phyloP scores from a whole-genome alignment of 1,140 invertebrate genomes.

The Cydia splendana region DNA sequence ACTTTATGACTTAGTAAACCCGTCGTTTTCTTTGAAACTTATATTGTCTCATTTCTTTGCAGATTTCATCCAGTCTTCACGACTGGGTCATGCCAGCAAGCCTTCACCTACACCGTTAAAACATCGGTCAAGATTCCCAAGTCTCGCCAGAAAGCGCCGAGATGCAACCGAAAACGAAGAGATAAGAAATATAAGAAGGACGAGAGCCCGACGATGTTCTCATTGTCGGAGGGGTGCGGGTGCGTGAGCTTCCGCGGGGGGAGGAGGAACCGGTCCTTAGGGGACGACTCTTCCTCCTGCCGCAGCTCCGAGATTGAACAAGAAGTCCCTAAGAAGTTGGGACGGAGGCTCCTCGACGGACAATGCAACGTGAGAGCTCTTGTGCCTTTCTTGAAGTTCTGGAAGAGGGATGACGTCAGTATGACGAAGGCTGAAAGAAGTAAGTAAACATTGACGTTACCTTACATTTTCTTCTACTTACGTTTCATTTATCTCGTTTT shows the following conservation, averaged over 20 bases:
- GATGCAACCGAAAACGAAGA: conserved; percentile 75
- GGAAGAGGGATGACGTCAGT: conserved; percentile 82
- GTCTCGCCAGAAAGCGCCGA: conserved; percentile 62
- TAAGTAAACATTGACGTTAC: conserved; percentile 73
- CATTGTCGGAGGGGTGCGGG: conserved; percentile 72
- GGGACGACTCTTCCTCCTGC: conserved; percentile 81
- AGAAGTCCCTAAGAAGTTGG: conserved; percentile 67
- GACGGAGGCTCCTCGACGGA: conserved; percentile 63
- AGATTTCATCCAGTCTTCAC: conserved; percentile 44
- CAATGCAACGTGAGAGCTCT: conserved; percentile 75
- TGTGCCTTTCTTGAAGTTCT: conserved; percentile 80
- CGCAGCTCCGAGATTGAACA: conserved; percentile 81
- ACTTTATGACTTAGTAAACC: conserved; percentile 35
- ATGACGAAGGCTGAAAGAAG: conserved; percentile 86
- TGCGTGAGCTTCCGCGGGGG: conserved; percentile 74
- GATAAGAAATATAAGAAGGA: conserved; percentile 74
- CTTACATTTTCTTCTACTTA: conserved; percentile 23
- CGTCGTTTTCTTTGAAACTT: conserved; percentile 2
- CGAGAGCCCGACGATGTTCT: conserved; percentile 74
- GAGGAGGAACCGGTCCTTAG: conserved; percentile 67
- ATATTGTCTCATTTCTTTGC: conserved; percentile 44
- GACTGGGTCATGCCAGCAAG: conserved; percentile 43
- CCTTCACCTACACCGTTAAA: conserved; percentile 18
- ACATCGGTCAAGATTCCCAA: conserved; percentile 66
- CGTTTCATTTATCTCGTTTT: background rate